Evolutionary conservation across 2,797 vertebrate genomes (phyloP).

Genomic region (Enteromius unitaeniatus): DNA sequence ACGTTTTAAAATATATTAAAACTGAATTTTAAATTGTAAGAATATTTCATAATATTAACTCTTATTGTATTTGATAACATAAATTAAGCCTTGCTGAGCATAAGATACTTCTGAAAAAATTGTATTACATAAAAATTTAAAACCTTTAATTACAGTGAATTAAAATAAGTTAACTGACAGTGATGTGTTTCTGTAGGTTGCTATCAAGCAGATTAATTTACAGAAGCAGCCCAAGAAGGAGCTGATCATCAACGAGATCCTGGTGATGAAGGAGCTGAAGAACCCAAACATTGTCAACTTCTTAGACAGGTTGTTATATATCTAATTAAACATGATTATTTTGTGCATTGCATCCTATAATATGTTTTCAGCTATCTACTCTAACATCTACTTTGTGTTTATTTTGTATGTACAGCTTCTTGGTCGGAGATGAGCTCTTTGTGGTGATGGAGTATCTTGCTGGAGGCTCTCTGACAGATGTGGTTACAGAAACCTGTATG

Average conservation of each 20-base stretch:
- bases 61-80: background rate
- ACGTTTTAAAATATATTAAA: background rate
- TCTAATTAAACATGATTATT: background rate
- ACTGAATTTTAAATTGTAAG: background rate
- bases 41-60: background rate
- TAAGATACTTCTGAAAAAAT: background rate
- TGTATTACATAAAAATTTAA: no score
- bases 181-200: conserved; percentile 80
- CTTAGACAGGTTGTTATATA: conserved; percentile 87
- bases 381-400: background rate
- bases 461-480: conserved; percentile 96
- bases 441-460: conserved; percentile 99
- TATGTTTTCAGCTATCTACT: background rate
- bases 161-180: background rate
- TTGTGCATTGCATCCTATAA: background rate
- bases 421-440: conserved; percentile 94
- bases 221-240: conserved; percentile 99
- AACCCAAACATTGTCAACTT: conserved; percentile 99
- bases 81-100: background rate
- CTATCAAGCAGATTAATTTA: conserved; percentile 98
- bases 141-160: background rate
- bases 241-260: conserved; percentile 97
- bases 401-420: conserved; percentile 70
- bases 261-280: conserved; percentile 99
- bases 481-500: conserved; percentile 99